phyloP scores from a whole-genome alignment of 2,797 vertebrate species.

The Ibycter americanus region DNA sequence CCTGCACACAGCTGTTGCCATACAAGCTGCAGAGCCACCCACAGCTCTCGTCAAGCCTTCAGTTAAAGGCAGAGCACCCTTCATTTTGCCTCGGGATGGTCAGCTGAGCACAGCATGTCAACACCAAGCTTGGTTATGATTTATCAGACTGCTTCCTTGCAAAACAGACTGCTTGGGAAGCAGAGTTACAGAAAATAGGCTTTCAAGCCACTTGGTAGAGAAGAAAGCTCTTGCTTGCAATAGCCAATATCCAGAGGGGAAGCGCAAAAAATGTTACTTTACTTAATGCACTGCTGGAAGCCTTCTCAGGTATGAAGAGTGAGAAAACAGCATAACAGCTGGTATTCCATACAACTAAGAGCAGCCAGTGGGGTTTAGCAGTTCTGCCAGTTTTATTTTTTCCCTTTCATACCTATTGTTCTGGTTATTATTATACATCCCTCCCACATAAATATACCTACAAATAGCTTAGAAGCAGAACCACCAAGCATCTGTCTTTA shows the following conservation, averaged over 20 bases:
- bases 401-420: neutral
- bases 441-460: neutral
- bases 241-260: neutral
- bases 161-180: neutral
- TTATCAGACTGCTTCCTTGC: slow-evolving; percentile 2
- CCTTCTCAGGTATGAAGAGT: neutral
- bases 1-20: slow-evolving; percentile 22
- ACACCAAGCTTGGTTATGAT: slow-evolving; percentile 25
- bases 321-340: neutral
- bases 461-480: neutral
- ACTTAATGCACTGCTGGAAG: neutral
- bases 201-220: neutral
- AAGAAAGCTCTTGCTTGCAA: neutral
- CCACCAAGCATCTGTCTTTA: neutral
- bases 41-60: slow-evolving; percentile 33
- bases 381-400: neutral
- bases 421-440: neutral
- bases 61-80: slow-evolving; percentile 47
- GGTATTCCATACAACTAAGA: neutral
- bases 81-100: neutral
- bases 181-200: neutral
- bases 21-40: slow-evolving; percentile 17
- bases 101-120: slow-evolving; percentile 22
- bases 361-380: neutral
- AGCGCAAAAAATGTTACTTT: neutral